Evolutionary conservation across 1,140 invertebrate genomes (phyloP).

Genomic region (Geopemphigus sp.): DNA sequence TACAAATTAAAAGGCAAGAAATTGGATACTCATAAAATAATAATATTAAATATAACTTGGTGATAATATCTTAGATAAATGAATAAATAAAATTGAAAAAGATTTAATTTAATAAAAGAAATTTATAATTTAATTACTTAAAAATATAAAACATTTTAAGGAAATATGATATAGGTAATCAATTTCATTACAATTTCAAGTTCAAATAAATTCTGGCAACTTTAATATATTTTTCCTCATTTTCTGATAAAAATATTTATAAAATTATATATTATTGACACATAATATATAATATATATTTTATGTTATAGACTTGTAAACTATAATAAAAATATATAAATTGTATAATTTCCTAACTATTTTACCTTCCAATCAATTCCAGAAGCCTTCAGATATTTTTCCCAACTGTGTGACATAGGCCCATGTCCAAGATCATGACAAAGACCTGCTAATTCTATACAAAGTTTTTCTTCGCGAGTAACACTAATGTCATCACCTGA

Average conservation of each 20-base stretch:
- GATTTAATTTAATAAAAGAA: too few relatives aligned
- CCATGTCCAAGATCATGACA: conserved; percentile 71
- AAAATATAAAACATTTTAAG: too few relatives aligned
- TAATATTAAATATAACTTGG: too few relatives aligned
- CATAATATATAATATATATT: neutral
- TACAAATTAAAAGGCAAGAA: too few relatives aligned
- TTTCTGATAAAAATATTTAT: neutral
- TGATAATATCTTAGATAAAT: too few relatives aligned
- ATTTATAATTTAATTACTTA: too few relatives aligned
- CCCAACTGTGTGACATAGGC: conserved; percentile 67
- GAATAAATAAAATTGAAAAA: too few relatives aligned
- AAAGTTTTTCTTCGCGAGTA: conserved; percentile 51
- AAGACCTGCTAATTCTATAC: conserved; percentile 64
- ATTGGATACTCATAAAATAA: too few relatives aligned
- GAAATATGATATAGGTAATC: too few relatives aligned
- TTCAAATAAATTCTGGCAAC: neutral
- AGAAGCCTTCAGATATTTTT: conserved; percentile 56
- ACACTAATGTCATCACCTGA: conserved; percentile 31
- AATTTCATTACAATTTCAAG: too few relatives aligned
- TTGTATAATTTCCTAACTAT: neutral
- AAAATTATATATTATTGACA: neutral
- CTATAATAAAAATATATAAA: too few relatives aligned
- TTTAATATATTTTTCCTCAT: neutral
- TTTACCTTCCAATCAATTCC: conserved; percentile 55
- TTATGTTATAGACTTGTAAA: too few relatives aligned